Conservation (phyloP, 2,888 invertebrate genomes). For the Apotomis turbidana region DNA sequence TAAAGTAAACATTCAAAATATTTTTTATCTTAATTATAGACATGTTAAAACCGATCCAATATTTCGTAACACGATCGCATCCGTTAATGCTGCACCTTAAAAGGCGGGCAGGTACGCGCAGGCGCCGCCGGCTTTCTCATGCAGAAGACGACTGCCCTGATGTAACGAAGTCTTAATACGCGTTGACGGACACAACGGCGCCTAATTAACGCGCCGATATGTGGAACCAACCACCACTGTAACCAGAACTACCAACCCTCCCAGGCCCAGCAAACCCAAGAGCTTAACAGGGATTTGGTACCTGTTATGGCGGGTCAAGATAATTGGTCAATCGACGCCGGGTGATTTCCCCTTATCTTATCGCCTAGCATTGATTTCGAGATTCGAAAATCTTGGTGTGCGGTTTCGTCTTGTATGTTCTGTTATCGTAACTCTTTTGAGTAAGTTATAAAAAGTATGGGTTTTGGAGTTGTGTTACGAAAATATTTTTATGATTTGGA, state of each 20-base stretch:
- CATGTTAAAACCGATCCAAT: constrained; percentile 38
- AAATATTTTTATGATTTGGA: constrained; percentile 41
- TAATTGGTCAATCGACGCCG: constrained; percentile 52
- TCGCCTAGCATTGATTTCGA: constrained; percentile 76
- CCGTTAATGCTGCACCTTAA: constrained; percentile 53
- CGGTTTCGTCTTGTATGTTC: constrained; percentile 65
- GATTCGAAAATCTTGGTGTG: constrained; percentile 75
- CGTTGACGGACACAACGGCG: constrained; percentile 78
- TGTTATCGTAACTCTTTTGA: constrained; percentile 38
- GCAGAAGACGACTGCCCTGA: constrained; percentile 78
- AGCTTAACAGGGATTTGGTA: background rate
- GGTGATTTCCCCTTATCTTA: constrained; percentile 72
- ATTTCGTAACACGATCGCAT: constrained; percentile 42
- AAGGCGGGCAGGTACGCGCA: constrained; percentile 64
- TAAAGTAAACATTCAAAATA: constrained; percentile 1
- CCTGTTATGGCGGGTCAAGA: constrained; percentile 47
- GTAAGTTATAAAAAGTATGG: constrained; percentile 40
- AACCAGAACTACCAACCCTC: constrained; percentile 47
- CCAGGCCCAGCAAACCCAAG: constrained; percentile 6
- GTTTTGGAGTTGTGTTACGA: constrained; percentile 70
- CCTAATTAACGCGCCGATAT: constrained; percentile 77
- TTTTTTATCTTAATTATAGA: constrained; percentile 29
- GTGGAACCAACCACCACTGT: constrained; percentile 52
- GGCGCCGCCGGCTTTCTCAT: constrained; percentile 74
- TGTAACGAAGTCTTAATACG: constrained; percentile 80